A percentile compares a stretch with the other conserved stretches of the same genome.
Conservation (phyloP, 2,888 invertebrate genomes). For the Caenorhabditis sp. region DNA sequence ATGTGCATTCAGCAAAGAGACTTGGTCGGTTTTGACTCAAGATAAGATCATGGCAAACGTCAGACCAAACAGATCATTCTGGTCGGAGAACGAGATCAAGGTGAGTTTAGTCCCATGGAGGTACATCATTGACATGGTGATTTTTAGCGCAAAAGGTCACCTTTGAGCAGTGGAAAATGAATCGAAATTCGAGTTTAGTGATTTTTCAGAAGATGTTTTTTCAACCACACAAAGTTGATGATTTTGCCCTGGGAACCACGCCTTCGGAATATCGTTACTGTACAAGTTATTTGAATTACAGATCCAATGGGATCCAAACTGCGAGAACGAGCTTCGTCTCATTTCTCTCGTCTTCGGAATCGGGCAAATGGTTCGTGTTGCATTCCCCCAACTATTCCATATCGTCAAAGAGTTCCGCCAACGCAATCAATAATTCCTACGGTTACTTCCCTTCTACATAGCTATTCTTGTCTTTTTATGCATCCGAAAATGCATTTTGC, state of each 20-base stretch:
- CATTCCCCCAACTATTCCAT: slow-evolving; percentile 78
- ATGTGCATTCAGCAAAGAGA: slow-evolving; percentile 75
- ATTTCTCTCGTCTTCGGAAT: slow-evolving; percentile 79
- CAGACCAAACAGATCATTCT: slow-evolving; percentile 75
- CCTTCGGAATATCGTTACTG: no score
- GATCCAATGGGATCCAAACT: slow-evolving; percentile 76
- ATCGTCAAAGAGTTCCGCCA: slow-evolving; percentile 77
- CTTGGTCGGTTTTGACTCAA: slow-evolving; percentile 74
- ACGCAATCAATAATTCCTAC: slow-evolving; percentile 51
- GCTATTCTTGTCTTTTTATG: neutral
- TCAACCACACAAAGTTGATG: no score
- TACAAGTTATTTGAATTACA: slow-evolving; percentile 19
- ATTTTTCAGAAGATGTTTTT: no score
- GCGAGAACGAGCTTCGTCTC: slow-evolving; percentile 79
- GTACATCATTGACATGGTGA: no score
- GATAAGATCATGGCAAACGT: slow-evolving; percentile 69
- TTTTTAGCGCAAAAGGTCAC: no score
- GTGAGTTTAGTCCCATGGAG: no score
- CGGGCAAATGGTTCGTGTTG: slow-evolving; percentile 80
- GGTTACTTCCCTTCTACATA: neutral
- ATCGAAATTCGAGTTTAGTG: no score
- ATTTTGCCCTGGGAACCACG: no score
- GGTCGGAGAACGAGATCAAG: slow-evolving; percentile 78
- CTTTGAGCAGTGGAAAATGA: no score
- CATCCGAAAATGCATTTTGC: neutral